Base-by-base conservation (phyloP, 2,888 invertebrate species). In the Leptopterna dolabrata region DNA sequence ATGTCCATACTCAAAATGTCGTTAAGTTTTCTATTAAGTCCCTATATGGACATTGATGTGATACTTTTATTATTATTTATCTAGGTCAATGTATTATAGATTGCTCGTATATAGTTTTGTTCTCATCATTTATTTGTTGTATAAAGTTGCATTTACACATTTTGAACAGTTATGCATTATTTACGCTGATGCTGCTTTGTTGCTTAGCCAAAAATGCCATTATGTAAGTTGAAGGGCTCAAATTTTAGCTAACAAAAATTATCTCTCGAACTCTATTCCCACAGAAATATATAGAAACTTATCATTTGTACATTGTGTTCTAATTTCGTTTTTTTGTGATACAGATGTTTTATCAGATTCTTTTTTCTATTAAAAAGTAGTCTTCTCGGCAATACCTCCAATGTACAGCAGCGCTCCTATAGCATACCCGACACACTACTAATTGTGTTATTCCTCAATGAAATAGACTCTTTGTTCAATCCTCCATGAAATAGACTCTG, bases 1-100 rank as follows among this genome's bases (percentile, higher is more conserved):
- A 83, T 73, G 45, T 73, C 85, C 85, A 76, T 85, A 85, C 85
- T 85, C 85, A 85, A 71, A 36, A 85, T 71, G 76, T 73, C 47
- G 85, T 85, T 85, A 85, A 85, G 85, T 85, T 85, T 71, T 85
- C 45, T 85, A 85, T 85, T 51, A 83, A 85, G 85, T 85, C 85
- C 85, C 76, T 45, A 45, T 73, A 85, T 76, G 85, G 85, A 85
- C 85, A 85, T 85, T 85, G 85, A 85, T 85, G 85, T 85, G 85
- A 85, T 85, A 85, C 71, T 85, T 71, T 85, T 71, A 85, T 85
- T 85, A 73, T 76, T 85, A 85, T 76, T 30, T 85, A 47, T 63
- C 76, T 85, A 85, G 85, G 76, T 30, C 85, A 85, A 73, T 85
- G 51, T 85, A 47, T 76, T 41, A 85, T 71, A 85, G 81, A 55